These are phyloP conservation scores for Pammene aurita DNA, from an alignment of 2,888 invertebrate genomes.

Conservation along the genomic window DNA sequence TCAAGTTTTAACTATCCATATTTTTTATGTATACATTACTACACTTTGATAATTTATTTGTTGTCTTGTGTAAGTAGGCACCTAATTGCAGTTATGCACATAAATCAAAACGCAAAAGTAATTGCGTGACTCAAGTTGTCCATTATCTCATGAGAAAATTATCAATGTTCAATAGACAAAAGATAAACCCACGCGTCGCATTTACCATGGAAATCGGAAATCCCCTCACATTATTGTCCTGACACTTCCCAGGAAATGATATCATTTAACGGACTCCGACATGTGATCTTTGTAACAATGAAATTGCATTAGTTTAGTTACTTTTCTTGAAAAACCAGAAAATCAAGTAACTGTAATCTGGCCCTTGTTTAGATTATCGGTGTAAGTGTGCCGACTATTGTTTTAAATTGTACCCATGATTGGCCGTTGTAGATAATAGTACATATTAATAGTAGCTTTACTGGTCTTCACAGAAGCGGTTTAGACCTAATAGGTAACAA, in stretches of 20 bases:
- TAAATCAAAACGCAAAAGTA: conserved; percentile 30
- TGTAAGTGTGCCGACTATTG: conserved; percentile 56
- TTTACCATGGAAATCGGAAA: conserved; percentile 76
- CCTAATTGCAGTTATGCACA: background rate
- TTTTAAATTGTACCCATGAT: conserved; percentile 52
- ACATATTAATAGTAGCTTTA: conserved; percentile 11
- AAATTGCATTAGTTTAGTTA: conserved; percentile 64
- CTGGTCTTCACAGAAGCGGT: conserved; percentile 30
- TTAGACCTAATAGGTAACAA: too few relatives aligned
- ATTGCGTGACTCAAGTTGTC: conserved; percentile 60
- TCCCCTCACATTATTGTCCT: conserved; percentile 71
- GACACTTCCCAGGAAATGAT: conserved; percentile 67
- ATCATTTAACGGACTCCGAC: conserved; percentile 53
- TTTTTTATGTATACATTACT: background rate
- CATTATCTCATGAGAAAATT: conserved; percentile 70
- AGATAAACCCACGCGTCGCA: conserved; percentile 58
- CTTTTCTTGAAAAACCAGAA: conserved; percentile 73
- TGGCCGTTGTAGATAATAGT: conserved; percentile 27
- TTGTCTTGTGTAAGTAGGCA: background rate
- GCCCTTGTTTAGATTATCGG: conserved; percentile 69
- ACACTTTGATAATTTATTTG: background rate
- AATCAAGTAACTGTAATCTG: conserved; percentile 58
- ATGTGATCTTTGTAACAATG: conserved; percentile 58
- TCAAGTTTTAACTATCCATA: background rate
- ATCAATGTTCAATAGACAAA: conserved; percentile 59